Evolutionary conservation across 2,797 vertebrate species (phyloP), one percentile per base, ranked within the genome.

Genomic region (Coccyzus lansbergi): DNA sequence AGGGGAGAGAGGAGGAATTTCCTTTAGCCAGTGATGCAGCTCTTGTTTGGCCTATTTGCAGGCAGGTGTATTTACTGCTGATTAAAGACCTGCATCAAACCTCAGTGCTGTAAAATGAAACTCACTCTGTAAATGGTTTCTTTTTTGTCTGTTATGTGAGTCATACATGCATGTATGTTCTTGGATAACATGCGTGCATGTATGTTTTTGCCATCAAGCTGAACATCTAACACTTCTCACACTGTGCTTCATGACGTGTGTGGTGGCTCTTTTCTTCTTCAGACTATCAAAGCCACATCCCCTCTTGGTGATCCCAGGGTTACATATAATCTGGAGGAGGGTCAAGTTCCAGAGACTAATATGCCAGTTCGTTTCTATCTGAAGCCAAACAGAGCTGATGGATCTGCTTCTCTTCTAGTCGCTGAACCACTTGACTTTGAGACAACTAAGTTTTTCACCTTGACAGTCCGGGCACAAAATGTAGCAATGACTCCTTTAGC

Each of bases 321-420:
- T 85, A 99, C 98, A 2, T 99, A 99, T 88, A 98, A 98, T 93
- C 97, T 99, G 95, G 99, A 99, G 93, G 98, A 99, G 90, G 99
- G 99, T 51, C 98, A 98, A 94, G 98, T 99, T 49, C 98, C 98
- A 14, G 98, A 98, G 97, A 98, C 98, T 79, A 99, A 99, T 98
- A 98, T 98, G 98, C 98, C 99, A 11, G 98, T 99, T 71, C 98
- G 97, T 29, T 99, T 99, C 98, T 99, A 99, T 97, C 97, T 99
- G 94, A 99, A 98, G 85, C 98, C 98, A 26, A 99, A 99, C 97
- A 97, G 98, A 64, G 97, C 95, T 2, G 98, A 99, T 71, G 97
- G 98, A 80, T 99, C 98, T 6, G 98, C 98, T 11, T 98, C 98
- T 68, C 98, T 99, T 94, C 97, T 99, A 92, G 98, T 99, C 71